A percentile compares a stretch with the other conserved stretches of the same genome.
Evolutionary conservation across 2,888 invertebrate genomes (phyloP).

Genomic region (Odontocolon sp.): DNA sequence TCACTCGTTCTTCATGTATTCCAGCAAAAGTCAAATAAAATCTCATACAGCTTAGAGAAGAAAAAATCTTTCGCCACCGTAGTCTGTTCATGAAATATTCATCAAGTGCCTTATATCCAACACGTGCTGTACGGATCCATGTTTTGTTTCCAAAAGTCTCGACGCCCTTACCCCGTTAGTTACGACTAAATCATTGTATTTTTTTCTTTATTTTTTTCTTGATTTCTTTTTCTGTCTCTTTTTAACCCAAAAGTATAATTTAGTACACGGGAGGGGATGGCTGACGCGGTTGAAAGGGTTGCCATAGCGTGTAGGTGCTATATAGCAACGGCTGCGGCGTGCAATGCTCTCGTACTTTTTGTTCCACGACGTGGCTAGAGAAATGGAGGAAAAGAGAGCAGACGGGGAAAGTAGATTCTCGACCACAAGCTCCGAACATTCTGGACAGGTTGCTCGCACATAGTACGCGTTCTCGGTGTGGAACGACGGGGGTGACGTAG

Average conservation of each 20-base stretch:
- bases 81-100: conserved; percentile 5
- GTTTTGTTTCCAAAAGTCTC: conserved; percentile 24
- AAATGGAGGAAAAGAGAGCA: conserved; percentile 25
- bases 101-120: background rate
- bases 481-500: background rate
- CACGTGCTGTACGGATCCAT: background rate
- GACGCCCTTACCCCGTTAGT: conserved; percentile 8
- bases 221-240: too few species aligned
- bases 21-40: conserved; percentile 8
- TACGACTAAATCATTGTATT: conserved; percentile 3
- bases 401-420: conserved; percentile 23
- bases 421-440: conserved; percentile 29
- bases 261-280: background rate
- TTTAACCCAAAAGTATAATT: conserved; percentile 26
- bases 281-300: too few species aligned
- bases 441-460: conserved; percentile 10
- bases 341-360: conserved; percentile 17
- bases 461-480: background rate
- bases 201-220: background rate
- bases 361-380: conserved; percentile 5
- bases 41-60: background rate
- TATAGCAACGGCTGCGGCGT: background rate
- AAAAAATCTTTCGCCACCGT: background rate
- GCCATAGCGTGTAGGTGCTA: background rate
- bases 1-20: background rate